Evolutionary conservation across 2,113 vertebrate species (phyloP).

Genomic region (Sinosuthora webbiana): DNA sequence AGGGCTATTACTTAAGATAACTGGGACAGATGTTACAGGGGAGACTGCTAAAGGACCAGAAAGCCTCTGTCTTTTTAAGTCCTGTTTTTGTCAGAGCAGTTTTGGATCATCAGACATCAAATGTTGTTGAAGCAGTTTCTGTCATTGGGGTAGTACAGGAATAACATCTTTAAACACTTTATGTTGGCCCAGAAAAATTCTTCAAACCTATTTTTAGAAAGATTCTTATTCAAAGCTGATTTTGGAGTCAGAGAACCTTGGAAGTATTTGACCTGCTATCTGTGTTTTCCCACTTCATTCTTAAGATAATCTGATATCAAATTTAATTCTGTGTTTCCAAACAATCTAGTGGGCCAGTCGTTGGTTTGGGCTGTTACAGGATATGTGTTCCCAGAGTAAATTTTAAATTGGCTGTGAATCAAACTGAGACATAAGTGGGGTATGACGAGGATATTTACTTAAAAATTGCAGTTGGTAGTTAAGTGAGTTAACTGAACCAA

Average conservation of each 20-base stretch:
- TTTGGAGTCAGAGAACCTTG: neutral
- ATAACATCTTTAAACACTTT: neutral
- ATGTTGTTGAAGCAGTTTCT: neutral
- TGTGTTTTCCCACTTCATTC: neutral
- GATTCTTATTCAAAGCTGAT: neutral
- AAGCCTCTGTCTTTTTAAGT: neutral
- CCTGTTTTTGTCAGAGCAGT: neutral
- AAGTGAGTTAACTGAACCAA: neutral
- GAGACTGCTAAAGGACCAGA: neutral
- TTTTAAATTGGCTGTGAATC: neutral
- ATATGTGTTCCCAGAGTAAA: neutral
- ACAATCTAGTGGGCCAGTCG: neutral
- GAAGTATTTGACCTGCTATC: neutral
- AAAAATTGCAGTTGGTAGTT: neutral
- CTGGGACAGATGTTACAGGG: neutral
- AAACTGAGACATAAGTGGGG: neutral
- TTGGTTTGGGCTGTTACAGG: neutral
- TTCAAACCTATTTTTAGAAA: neutral
- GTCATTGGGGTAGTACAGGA: neutral
- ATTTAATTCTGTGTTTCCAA: neutral
- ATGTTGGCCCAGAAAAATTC: neutral
- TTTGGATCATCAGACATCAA: neutral
- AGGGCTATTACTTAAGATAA: neutral
- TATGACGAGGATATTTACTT: neutral
- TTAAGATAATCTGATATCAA: neutral